Conservation (phyloP, 2,113 vertebrate genomes). For the Apodemus speciosus region DNA sequence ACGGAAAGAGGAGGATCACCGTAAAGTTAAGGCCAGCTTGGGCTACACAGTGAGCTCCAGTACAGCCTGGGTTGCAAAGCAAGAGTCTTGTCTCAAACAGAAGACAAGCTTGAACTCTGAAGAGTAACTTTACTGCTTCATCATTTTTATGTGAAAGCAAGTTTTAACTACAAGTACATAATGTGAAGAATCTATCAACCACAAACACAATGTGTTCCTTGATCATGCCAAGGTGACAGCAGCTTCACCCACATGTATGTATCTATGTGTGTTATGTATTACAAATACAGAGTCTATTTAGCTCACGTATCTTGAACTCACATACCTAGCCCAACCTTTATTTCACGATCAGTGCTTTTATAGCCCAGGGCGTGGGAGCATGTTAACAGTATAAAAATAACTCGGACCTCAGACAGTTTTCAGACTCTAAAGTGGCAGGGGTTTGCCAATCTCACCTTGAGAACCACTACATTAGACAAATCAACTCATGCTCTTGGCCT, state of each 20-base stretch:
- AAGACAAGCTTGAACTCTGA: not conserved
- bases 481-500: not conserved
- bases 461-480: not conserved
- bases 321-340: not conserved
- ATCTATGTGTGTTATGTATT: not conserved
- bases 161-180: not conserved
- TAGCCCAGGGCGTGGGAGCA: not conserved
- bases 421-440: not conserved
- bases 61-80: not conserved
- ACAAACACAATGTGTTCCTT: not conserved
- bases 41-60: not conserved
- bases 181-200: not conserved
- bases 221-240: not conserved
- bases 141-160: slow-evolving; percentile 22
- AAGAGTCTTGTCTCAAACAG: not conserved
- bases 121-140: not conserved
- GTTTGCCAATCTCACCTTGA: not conserved
- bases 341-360: slow-evolving; percentile 17
- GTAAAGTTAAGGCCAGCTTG: not conserved
- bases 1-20: not conserved
- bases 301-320: not conserved
- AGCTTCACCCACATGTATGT: not conserved
- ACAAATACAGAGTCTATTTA: not conserved
- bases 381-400: slow-evolving; percentile 30
- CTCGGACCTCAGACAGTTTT: not conserved